Percentiles rank a stretch among this genome's conserved stretches.
Evolutionary conservation across 2,113 vertebrate genomes (phyloP).

Genomic region (Chrysemys picta): DNA sequence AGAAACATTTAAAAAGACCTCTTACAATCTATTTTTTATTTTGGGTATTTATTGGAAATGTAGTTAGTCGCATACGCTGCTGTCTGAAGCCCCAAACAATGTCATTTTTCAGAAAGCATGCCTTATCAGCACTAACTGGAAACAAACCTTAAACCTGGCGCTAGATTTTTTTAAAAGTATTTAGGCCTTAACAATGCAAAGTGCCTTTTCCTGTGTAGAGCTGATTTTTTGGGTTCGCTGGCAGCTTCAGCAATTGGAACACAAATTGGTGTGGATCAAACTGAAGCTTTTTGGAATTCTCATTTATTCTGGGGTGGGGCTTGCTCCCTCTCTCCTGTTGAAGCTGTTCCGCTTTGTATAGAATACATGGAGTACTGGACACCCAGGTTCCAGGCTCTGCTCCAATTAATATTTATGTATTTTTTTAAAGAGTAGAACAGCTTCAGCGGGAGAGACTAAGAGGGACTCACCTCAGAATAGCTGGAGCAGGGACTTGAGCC

Average conservation of each 20-base stretch:
- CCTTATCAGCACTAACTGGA: neutral
- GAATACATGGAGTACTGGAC: neutral
- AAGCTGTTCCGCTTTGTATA: neutral
- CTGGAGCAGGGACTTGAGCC: neutral
- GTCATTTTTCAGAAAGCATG: neutral
- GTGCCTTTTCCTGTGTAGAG: neutral
- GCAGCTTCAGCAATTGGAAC: neutral
- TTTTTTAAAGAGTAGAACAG: neutral
- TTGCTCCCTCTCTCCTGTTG: neutral
- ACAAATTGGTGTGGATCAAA: neutral
- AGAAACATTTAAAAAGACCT: neutral
- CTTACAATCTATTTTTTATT: neutral
- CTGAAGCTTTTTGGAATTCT: neutral
- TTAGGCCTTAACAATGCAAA: neutral
- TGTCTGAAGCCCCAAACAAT: neutral
- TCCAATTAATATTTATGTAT: neutral
- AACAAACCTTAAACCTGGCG: neutral
- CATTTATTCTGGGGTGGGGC: neutral
- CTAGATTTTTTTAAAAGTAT: neutral
- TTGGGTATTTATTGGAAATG: neutral
- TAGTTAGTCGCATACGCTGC: neutral
- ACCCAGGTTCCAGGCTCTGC: neutral
- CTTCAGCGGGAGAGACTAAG: neutral
- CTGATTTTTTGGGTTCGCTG: neutral
- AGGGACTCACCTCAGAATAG: neutral